Percentiles rank a stretch among this genome's conserved stretches.
phyloP scores from a whole-genome alignment of 1,140 invertebrate genomes.

The Drosophila santomea region DNA sequence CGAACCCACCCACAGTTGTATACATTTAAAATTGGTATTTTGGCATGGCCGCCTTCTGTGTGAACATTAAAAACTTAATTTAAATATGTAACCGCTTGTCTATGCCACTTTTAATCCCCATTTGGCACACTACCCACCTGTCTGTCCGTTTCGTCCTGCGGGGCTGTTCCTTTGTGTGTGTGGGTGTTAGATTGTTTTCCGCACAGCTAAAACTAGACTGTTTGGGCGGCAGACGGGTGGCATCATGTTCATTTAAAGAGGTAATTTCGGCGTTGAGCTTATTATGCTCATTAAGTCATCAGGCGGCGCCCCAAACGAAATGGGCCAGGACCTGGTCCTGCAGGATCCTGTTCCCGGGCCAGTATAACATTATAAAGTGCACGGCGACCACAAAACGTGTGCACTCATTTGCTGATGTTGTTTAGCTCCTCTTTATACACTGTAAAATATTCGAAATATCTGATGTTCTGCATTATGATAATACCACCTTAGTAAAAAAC shows the following conservation, averaged over 20 bases:
- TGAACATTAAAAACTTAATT: slow-evolving; percentile 82
- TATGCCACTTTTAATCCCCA: slow-evolving; percentile 70
- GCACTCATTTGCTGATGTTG: slow-evolving; percentile 67
- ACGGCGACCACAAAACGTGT: slow-evolving; percentile 69
- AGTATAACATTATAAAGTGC: slow-evolving; percentile 68
- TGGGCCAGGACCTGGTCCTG: slow-evolving; percentile 20
- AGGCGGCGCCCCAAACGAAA: slow-evolving; percentile 46
- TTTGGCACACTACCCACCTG: slow-evolving; percentile 36
- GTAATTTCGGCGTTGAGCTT: slow-evolving; percentile 80
- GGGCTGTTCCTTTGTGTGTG: slow-evolving; percentile 13
- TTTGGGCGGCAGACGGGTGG: slow-evolving; percentile 9
- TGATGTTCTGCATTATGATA: too few species aligned
- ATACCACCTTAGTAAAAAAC: too few species aligned
- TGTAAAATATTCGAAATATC: neutral
- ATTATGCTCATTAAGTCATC: slow-evolving; percentile 83
- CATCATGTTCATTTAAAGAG: slow-evolving; percentile 82
- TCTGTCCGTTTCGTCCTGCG: slow-evolving; percentile 21
- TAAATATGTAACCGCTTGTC: slow-evolving; percentile 79
- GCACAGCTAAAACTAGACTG: slow-evolving; percentile 19
- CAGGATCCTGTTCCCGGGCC: slow-evolving; percentile 10
- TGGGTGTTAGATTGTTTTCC: slow-evolving; percentile 34
- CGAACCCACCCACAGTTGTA: slow-evolving; percentile 2
- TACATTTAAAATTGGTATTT: slow-evolving; percentile 33
- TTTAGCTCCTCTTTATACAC: slow-evolving; percentile 29
- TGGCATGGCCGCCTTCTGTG: slow-evolving; percentile 51